These are phyloP conservation scores for Gari tellinella DNA, from an alignment of 2,888 invertebrate species.

Conservation along the genomic window DNA sequence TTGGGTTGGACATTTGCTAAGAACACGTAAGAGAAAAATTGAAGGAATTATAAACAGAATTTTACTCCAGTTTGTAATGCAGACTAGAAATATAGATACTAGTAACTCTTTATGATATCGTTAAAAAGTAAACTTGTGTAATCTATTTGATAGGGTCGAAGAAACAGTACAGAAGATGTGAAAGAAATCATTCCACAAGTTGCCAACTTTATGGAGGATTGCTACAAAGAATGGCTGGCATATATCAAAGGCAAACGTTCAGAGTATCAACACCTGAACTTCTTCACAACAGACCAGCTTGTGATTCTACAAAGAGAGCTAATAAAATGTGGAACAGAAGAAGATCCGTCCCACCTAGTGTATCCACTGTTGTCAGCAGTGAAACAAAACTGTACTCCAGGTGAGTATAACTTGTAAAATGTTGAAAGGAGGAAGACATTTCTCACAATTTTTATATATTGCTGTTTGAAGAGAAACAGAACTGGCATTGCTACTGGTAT, in stretches of 20 bases:
- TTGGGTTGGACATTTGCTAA: no score
- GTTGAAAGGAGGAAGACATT: no score
- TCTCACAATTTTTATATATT: no score
- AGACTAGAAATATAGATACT: no score
- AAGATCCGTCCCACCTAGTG: conserved; percentile 44
- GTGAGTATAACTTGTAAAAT: no score
- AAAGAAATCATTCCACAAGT: conserved; percentile 63
- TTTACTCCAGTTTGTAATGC: no score
- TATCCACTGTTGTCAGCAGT: conserved; percentile 69
- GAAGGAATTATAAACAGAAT: no score
- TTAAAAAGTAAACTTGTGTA: no score
- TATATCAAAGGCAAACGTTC: conserved; percentile 65
- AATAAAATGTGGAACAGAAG: conserved; percentile 59
- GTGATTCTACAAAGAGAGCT: conserved; percentile 75
- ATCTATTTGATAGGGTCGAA: conserved; percentile 47
- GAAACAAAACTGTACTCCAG: conserved; percentile 56
- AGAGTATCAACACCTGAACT: conserved; percentile 70
- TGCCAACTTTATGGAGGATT: conserved; percentile 70
- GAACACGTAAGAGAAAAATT: no score
- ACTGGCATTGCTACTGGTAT: no score
- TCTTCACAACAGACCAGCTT: conserved; percentile 78
- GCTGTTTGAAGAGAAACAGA: no score
- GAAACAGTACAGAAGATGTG: conserved; percentile 43
- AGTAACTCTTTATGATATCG: no score
- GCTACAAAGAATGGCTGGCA: conserved; percentile 67